Evolutionary conservation across 2,888 invertebrate species (phyloP).

Genomic region (Osedax frankpressi): DNA sequence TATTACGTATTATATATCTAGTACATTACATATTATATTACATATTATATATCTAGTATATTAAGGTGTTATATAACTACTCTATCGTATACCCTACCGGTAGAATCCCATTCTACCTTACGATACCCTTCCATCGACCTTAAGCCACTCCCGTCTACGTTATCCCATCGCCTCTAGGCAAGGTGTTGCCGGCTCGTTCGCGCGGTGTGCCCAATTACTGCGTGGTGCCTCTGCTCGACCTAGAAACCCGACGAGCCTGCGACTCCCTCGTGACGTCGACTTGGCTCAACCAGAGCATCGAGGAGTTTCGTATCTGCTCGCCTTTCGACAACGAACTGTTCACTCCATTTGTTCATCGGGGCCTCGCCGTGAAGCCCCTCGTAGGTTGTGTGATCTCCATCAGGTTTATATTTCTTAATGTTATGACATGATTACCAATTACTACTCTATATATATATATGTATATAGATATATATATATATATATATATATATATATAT

Average conservation of each 20-base stretch:
- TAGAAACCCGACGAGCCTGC: slow-evolving; percentile 48
- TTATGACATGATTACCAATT: no score
- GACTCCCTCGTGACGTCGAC: slow-evolving; percentile 58
- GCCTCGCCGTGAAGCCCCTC: slow-evolving; percentile 48
- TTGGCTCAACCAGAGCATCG: slow-evolving; percentile 51
- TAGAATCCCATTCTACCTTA: no score
- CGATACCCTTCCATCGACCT: neutral
- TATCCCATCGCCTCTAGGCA: slow-evolving; percentile 26
- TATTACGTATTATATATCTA: no score
- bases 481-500: no score
- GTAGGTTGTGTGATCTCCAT: slow-evolving; percentile 63
- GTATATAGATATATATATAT: no score
- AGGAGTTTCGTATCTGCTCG: slow-evolving; percentile 45
- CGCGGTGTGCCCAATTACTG: slow-evolving; percentile 54
- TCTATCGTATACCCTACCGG: no score
- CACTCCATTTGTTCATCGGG: slow-evolving; percentile 45
- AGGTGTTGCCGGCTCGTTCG: slow-evolving; percentile 25
- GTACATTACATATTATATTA: no score
- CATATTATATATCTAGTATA: no score
- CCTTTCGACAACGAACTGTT: slow-evolving; percentile 30
- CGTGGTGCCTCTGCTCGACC: slow-evolving; percentile 53
- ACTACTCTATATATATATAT: no score
- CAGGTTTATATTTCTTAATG: no score
- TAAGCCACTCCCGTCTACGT: neutral
- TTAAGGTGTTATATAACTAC: no score